Conservation (phyloP, 2,888 invertebrate species). For the Rhopalosiphum nymphaeae region DNA sequence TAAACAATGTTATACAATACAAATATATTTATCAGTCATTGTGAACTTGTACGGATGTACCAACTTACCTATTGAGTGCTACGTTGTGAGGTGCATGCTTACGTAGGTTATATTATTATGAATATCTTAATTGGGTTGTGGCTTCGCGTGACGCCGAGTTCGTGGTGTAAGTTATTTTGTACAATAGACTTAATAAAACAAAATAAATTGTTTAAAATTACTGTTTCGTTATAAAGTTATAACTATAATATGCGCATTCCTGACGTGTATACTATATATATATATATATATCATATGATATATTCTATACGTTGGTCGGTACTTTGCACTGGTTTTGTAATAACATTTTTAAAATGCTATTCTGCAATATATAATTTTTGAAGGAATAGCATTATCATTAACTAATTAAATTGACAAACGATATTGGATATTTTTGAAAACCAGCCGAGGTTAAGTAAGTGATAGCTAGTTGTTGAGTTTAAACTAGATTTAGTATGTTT, state of each 20-base stretch:
- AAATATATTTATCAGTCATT: background rate
- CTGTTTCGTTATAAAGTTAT: background rate
- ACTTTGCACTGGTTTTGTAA: background rate
- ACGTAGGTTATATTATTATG: background rate
- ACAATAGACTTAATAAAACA: background rate
- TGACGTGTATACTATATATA: background rate
- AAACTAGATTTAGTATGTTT: background rate
- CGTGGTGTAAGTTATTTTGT: background rate
- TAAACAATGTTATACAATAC: background rate
- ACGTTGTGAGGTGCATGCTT: background rate
- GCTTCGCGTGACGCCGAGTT: background rate
- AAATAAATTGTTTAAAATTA: background rate
- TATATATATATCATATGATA: background rate
- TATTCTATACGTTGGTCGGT: background rate
- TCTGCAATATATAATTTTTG: background rate
- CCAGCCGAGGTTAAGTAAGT: background rate
- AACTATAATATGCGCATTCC: background rate
- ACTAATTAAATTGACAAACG: background rate
- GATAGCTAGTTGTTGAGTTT: background rate
- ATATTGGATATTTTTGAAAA: background rate
- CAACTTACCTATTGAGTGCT: background rate
- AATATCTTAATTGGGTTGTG: background rate
- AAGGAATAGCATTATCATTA: background rate
- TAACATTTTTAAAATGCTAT: background rate
- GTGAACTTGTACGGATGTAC: background rate